Percentiles rank a stretch among this genome's conserved stretches.
Conservation (phyloP, 2,888 invertebrate species). For the Eueremaeus valkanovi region DNA sequence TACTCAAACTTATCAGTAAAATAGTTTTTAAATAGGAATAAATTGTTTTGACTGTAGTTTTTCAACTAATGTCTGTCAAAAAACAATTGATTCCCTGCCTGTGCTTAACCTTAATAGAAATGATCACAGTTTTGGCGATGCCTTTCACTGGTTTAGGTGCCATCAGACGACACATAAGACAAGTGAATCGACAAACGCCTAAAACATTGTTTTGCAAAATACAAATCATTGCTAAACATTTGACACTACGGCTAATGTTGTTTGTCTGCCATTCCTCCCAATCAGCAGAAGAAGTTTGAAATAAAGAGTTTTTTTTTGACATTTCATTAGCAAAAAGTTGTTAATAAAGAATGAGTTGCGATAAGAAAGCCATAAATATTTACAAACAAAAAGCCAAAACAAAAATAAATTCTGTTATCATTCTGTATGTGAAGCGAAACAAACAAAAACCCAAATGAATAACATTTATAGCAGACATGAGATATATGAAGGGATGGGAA, state of each 20-base stretch:
- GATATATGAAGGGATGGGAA: not conserved
- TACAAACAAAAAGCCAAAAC: not conserved
- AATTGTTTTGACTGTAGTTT: not conserved
- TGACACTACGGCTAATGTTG: not conserved
- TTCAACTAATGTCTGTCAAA: not conserved
- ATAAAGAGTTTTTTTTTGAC: not conserved
- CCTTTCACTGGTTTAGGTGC: not conserved
- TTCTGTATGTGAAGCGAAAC: constrained; percentile 1
- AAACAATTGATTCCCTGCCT: not conserved
- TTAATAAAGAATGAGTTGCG: constrained; percentile 24
- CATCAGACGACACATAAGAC: not conserved
- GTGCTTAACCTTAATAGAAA: not conserved
- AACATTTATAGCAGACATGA: not conserved
- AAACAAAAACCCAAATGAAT: not conserved
- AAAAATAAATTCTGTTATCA: not conserved
- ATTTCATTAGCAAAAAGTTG: not conserved
- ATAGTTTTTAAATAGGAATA: too few species aligned
- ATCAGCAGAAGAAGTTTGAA: not conserved
- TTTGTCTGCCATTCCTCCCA: constrained; percentile 2
- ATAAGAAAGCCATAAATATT: constrained; percentile 23
- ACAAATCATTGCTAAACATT: constrained; percentile 12
- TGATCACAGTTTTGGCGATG: not conserved
- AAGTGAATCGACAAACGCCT: not conserved
- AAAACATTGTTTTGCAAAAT: too few species aligned
- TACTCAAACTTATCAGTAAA: too few species aligned